Evolutionary conservation across 2,113 vertebrate genomes (phyloP).

Genomic region (Cyanoderma ruficeps): DNA sequence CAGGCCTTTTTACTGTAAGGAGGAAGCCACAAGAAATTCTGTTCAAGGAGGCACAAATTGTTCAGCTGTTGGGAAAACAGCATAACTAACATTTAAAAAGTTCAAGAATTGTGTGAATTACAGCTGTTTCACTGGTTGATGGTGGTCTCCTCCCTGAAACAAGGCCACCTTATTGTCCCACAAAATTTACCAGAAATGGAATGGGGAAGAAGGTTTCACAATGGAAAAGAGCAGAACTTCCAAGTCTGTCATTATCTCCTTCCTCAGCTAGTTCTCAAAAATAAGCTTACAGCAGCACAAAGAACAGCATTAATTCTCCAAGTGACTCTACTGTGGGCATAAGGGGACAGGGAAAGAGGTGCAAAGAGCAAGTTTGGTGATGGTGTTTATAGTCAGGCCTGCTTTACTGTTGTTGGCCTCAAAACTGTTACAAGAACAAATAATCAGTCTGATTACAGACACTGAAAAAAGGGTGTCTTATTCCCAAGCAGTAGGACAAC

Average conservation of each 20-base stretch:
- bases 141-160: not conserved
- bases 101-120: not conserved
- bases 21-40: not conserved
- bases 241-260: not conserved
- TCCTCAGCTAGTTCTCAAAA: not conserved
- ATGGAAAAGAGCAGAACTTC: not conserved
- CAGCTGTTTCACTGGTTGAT: not conserved
- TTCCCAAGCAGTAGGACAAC: not conserved
- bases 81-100: not conserved
- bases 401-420: not conserved
- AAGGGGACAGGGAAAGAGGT: not conserved
- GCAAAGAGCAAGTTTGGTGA: not conserved
- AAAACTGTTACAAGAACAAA: not conserved
- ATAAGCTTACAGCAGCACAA: not conserved
- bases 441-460: not conserved
- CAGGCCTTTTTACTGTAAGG: not conserved
- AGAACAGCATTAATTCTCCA: not conserved
- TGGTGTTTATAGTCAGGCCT: not conserved
- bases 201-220: not conserved
- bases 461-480: not conserved
- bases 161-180: not conserved
- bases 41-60: not conserved
- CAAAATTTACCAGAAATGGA: not conserved
- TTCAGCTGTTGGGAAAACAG: not conserved
- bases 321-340: not conserved